Percentiles rank a stretch among this genome's conserved stretches.
Conservation (phyloP, 2,797 vertebrate species). For the Gymnocypris eckloni region DNA sequence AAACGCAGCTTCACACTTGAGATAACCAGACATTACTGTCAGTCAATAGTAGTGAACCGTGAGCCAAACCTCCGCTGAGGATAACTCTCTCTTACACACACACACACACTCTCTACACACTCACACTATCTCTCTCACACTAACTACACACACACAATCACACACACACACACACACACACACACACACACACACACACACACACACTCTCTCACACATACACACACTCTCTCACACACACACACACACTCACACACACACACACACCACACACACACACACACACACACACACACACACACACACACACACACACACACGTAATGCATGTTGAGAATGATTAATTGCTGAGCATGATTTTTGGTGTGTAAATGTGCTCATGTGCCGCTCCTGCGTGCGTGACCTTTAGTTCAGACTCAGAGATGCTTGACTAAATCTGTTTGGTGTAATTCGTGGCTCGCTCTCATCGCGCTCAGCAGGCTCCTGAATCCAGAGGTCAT, state of each 20-base stretch:
- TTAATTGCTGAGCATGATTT: background rate
- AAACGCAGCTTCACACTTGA: background rate
- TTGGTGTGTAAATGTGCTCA: background rate
- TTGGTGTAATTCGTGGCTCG: background rate
- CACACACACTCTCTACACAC: no score
- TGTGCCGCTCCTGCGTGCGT: background rate
- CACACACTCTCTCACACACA: no score
- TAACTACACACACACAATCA: no score
- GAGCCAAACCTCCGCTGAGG: background rate
- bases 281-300: no score
- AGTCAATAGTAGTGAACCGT: background rate
- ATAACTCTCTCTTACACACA: background rate
- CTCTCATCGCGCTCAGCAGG: background rate
- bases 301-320: no score
- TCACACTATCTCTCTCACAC: no score
- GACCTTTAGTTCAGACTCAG: background rate
- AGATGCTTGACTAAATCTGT: background rate
- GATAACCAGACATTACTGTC: conserved; percentile 4
- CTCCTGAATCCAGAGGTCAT: background rate
- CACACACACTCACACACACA: no score
- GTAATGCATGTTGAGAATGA: background rate
- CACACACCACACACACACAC: no score
- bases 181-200: no score
- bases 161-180: no score
- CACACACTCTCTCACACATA: no score